phyloP scores from a whole-genome alignment of 2,797 vertebrate species.

The Anguilla megastoma region DNA sequence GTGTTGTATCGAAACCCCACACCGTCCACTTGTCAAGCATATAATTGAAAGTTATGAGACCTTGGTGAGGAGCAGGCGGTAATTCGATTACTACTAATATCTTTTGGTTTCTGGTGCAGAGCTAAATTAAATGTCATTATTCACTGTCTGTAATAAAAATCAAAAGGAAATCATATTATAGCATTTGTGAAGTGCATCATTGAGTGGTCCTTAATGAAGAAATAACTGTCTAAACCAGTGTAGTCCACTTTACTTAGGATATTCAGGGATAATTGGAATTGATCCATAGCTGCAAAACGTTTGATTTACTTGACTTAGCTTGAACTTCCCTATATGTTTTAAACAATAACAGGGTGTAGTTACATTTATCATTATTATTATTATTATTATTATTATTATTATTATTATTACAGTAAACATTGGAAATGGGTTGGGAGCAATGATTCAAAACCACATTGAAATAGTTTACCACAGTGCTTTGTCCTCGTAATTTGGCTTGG shows the following conservation, averaged over 20 bases:
- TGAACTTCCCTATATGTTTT: background rate
- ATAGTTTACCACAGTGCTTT: background rate
- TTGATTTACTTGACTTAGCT: constrained; percentile 80
- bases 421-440: background rate
- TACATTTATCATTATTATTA: background rate
- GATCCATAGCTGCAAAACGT: constrained; percentile 82
- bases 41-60: constrained; percentile 99
- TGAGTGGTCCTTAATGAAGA: constrained; percentile 97
- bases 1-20: constrained; percentile 68
- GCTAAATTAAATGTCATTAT: constrained; percentile 99
- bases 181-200: constrained; percentile 91
- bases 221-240: constrained; percentile 96
- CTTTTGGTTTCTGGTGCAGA: constrained; percentile 90
- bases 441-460: background rate
- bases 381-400: background rate
- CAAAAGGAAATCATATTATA: constrained; percentile 96
- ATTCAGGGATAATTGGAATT: constrained; percentile 92
- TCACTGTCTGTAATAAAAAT: constrained; percentile 99
- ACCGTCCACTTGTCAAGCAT: constrained; percentile 91
- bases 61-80: constrained; percentile 89
- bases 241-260: constrained; percentile 91
- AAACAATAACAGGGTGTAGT: background rate
- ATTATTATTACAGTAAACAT: background rate
- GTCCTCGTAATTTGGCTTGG: background rate
- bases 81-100: constrained; percentile 98